Base-by-base conservation (phyloP, 1,140 invertebrate species). In the Bombus pascuorum region DNA sequence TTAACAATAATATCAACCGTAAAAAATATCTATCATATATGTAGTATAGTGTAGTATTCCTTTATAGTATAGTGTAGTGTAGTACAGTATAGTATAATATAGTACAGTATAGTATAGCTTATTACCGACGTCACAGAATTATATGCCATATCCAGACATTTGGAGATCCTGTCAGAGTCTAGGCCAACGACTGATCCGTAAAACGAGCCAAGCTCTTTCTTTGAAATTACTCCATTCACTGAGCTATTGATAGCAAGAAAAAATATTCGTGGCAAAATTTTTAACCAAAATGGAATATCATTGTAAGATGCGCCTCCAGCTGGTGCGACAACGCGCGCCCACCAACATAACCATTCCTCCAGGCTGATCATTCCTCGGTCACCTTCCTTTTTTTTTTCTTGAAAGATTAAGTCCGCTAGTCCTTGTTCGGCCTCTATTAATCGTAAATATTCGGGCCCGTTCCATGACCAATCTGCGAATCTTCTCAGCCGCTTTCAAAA, bases 401-500 rank as follows among this genome's bases (percentile, higher is more conserved):
- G 70, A 15, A 91, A 72, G 2, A 91, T 86, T 53, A 91, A 78
- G 9, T 89, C 85, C 13, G 86, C 85, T 2, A 91, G 59, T 42
- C 91, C 90, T 25, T 89, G 79, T 89, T 97, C 97, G 59, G 95
- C 94, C 91, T 97, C 96, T 59, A 97, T 96, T 93, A 97, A 96
- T 73, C 96, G 94, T 62, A 97, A 93, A 81, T 96, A 97, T 92
- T 97, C 97, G 22, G 96, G 96, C 42, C 96, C 96, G 92, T 97
- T 97, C 82, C 94, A 95, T 59, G 97, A 97, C 97, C 97, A 97
- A 90, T 97, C 97, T 53, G 97, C 96, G 92, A 97, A 97, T 93
- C 97, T 96, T 65, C 97, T 96, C 86, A 97, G 93, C 92, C 96
- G 96, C 97, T 97, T 90, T 80, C 6, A 68, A 85, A 66, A 53